Base-by-base conservation (phyloP, 2,797 vertebrate genomes). In the Danio albolineatus region DNA sequence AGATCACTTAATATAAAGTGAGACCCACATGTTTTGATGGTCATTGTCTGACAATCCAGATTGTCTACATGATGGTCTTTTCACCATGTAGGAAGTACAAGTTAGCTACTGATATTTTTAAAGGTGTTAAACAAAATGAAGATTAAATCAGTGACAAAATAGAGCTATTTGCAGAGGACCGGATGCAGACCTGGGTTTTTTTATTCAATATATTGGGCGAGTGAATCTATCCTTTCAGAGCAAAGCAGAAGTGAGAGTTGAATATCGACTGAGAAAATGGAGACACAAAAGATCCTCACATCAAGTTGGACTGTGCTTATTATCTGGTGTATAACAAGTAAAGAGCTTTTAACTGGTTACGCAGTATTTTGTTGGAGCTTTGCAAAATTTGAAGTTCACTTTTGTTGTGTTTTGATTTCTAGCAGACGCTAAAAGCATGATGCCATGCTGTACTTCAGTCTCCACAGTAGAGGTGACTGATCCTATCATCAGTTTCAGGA, bases 401-500 rank as follows among this genome's bases (percentile, higher is more conserved):
- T 65, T 28, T 28, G 28, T 28, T 28, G 1, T 46, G 10, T 39
- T 14, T 7, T 10, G 78, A 6, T 10, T 0, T 57, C 16, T 2
- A 41, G 4, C 71, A 70, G 21, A 86, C 78, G 83, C 1, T 5
- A 28, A 28, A 48, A 91, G 90, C 56, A 12, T 86, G 13, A 48
- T 73, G 0, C 2, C 21, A 14, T 94, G 93, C 84, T 94, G 92
- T 12, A 79, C 2, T 0, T 0, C 0, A 1, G 85, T 87, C 51
- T 80, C 80, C 39, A 74, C 0, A 5, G 1, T 0, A 46, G 13
- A 59, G 66, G 16, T 84, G 3, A 67, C n/a, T 0, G 65, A 75
- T 2, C 7, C 70, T 21, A 84, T 89, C 70, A 74, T 56, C 12
- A 7, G 16, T 13, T 71, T 59, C 71, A 28, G 7, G 19, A 0